These are phyloP conservation scores for Ophion obscuratus DNA, from an alignment of 2,888 invertebrate genomes.

Conservation along the genomic window DNA sequence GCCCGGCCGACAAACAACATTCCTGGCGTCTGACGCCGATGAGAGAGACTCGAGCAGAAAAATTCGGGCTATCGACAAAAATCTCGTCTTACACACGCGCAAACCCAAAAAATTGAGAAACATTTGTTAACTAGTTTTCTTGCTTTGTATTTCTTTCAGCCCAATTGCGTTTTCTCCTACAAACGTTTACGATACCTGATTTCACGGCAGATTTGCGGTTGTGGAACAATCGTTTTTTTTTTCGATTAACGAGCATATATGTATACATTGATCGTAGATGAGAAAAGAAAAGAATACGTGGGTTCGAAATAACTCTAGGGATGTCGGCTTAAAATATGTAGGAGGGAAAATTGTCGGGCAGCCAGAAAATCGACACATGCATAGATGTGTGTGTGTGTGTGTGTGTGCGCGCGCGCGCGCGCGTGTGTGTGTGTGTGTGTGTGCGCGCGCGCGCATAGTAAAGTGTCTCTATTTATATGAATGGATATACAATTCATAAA, in stretches of 20 bases:
- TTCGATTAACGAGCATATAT: conserved; percentile 24
- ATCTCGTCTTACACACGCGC: background rate
- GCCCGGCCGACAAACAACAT: conserved; percentile 65
- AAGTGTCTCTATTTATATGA: background rate
- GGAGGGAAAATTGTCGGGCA: conserved; percentile 51
- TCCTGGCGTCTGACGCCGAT: conserved; percentile 43
- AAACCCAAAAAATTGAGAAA: background rate
- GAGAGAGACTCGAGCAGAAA: conserved; percentile 13
- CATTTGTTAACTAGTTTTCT: background rate
- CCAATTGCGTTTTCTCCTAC: background rate
- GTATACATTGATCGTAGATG: background rate
- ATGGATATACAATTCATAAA: conserved; percentile 34
- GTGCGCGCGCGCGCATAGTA: background rate
- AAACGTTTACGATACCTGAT: background rate
- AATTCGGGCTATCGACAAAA: conserved; percentile 9
- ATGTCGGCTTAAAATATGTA: conserved; percentile 21
- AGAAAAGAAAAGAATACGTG: background rate
- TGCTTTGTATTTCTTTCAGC: no score
- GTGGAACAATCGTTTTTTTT: background rate
- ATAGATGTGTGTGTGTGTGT: background rate
- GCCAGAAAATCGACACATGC: conserved; percentile 30
- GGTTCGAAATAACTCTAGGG: conserved; percentile 48
- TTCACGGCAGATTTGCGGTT: background rate
- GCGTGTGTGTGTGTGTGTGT: conserved; percentile 1
- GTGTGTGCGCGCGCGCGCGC: background rate